Conservation (phyloP, 2,797 vertebrate genomes). For the Lacerta agilis region DNA sequence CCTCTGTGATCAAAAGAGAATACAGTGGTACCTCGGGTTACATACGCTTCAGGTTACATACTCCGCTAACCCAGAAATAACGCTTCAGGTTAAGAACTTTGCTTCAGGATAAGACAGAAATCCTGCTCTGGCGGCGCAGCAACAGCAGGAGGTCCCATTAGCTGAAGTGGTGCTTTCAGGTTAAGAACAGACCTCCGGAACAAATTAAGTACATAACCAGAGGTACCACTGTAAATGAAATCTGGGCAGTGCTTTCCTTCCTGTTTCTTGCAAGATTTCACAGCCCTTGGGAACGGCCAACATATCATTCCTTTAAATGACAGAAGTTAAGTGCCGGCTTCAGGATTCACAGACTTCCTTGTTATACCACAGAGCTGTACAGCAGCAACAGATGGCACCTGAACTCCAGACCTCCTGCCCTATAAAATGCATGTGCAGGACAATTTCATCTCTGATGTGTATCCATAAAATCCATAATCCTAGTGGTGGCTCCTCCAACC, state of each 20-base stretch:
- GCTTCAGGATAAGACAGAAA: too few species aligned
- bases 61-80: too few species aligned
- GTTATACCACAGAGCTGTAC: background rate
- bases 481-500: background rate
- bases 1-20: background rate
- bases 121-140: too few species aligned
- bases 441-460: slow-evolving; percentile 14
- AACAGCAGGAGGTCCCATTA: too few species aligned
- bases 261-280: background rate
- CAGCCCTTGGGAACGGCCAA: background rate
- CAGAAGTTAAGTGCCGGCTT: background rate
- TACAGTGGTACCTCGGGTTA: too few species aligned
- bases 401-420: slow-evolving; percentile 21
- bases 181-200: too few species aligned
- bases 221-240: accelerated
- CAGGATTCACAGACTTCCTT: background rate
- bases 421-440: background rate
- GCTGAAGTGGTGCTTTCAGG: too few species aligned
- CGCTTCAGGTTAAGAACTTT: too few species aligned
- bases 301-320: background rate
- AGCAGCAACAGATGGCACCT: slow-evolving; percentile 8
- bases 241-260: accelerated
- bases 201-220: too few species aligned
- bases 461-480: slow-evolving; percentile 2
- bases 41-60: too few species aligned